Evolutionary conservation across 53 echinoderm and acorn worm species (phyloP).

Genomic region (Antedon mediterranea): DNA sequence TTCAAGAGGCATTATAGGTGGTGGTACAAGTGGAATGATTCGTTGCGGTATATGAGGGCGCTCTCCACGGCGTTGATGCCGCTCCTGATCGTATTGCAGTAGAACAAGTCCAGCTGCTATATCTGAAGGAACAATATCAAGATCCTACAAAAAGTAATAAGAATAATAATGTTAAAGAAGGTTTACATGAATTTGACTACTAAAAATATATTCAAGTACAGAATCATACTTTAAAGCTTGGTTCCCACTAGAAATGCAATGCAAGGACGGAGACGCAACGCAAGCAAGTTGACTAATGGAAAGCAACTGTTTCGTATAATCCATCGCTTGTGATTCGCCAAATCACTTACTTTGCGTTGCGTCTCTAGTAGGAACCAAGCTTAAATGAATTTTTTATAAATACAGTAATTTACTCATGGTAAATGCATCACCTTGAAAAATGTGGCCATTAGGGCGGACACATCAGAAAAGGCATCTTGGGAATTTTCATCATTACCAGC

Average conservation of each 20-base stretch:
- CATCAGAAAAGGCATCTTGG: constrained; percentile 74
- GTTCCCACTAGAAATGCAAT: too few species aligned
- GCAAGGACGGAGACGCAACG: too few species aligned
- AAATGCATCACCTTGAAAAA: constrained; percentile 85
- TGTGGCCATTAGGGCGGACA: constrained; percentile 67
- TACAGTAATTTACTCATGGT: too few species aligned
- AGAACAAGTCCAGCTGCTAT: constrained; percentile 82
- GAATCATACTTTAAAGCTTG: too few species aligned
- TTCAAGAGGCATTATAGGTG: constrained; percentile 18
- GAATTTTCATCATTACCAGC: constrained; percentile 79
- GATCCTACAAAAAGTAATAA: constrained; percentile 20
- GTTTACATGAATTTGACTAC: too few species aligned
- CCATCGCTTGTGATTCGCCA: too few species aligned
- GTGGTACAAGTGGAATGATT: constrained; percentile 17
- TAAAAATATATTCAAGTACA: too few species aligned
- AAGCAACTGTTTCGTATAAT: too few species aligned
- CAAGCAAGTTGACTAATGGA: too few species aligned
- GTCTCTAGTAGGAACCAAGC: too few species aligned
- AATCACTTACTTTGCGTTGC: too few species aligned
- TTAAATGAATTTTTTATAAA: too few species aligned
- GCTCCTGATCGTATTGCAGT: constrained; percentile 71
- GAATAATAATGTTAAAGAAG: not conserved
- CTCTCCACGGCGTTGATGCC: constrained; percentile 32
- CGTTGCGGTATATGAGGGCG: constrained; percentile 10
- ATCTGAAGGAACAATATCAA: constrained; percentile 81